Evolutionary conservation across 2,797 vertebrate species (phyloP).

Genomic region (Gadopsis bispinosus): DNA sequence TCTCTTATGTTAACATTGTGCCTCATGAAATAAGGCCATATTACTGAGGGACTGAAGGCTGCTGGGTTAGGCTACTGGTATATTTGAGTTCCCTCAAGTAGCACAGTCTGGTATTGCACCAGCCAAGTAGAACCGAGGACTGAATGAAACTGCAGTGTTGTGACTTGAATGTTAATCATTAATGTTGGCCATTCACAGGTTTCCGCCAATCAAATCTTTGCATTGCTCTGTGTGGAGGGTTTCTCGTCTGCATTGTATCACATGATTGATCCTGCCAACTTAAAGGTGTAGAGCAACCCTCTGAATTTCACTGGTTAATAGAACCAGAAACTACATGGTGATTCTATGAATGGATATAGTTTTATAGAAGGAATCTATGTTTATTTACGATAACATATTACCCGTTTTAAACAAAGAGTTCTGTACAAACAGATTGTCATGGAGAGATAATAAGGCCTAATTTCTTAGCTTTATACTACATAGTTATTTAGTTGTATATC

Average conservation of each 20-base stretch:
- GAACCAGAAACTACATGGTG: slow-evolving; percentile 27
- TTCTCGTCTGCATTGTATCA: slow-evolving; percentile 46
- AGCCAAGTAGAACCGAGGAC: slow-evolving; percentile 25
- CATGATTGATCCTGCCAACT: slow-evolving; percentile 46
- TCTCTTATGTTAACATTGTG: slow-evolving; percentile 63
- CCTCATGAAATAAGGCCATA: slow-evolving; percentile 61
- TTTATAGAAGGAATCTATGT: slow-evolving; percentile 52
- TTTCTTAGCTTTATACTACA: slow-evolving; percentile 64
- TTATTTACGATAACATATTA: slow-evolving; percentile 45
- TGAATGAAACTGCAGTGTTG: slow-evolving; percentile 78
- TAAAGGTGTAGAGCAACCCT: slow-evolving; percentile 59
- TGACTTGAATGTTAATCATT: slow-evolving; percentile 78
- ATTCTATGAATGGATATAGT: slow-evolving; percentile 65
- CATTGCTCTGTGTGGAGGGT: slow-evolving; percentile 40
- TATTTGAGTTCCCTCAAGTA: slow-evolving; percentile 66
- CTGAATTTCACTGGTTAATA: slow-evolving; percentile 29
- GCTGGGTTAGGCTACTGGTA: slow-evolving; percentile 8
- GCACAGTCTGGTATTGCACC: slow-evolving; percentile 33
- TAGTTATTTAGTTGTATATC: slow-evolving; percentile 58
- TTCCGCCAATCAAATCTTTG: slow-evolving; percentile 72
- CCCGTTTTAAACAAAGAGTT: slow-evolving; percentile 35
- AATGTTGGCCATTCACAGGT: slow-evolving; percentile 70
- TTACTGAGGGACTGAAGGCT: slow-evolving; percentile 13
- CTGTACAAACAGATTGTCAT: slow-evolving; percentile 15
- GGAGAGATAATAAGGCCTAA: slow-evolving; percentile 35